These are phyloP conservation scores for Coregonus clupeaformis DNA, from an alignment of 2,113 vertebrate species.

Conservation along the genomic window DNA sequence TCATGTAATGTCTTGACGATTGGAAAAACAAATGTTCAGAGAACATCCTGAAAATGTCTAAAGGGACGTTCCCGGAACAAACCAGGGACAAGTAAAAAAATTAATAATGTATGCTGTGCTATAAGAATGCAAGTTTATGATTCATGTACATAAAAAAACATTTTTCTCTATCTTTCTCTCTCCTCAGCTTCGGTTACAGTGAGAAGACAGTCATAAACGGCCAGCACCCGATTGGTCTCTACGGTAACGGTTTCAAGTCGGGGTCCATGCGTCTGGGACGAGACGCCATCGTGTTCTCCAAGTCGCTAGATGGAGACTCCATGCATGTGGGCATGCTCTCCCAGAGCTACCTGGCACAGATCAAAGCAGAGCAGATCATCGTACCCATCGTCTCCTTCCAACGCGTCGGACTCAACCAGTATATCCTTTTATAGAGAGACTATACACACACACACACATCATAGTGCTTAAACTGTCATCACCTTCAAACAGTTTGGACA, in stretches of 20 bases:
- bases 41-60: too few relatives aligned
- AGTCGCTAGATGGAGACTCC: constrained; percentile 70
- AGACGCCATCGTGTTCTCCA: constrained; percentile 93
- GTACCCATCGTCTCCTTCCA: constrained; percentile 83
- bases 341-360: constrained; percentile 85
- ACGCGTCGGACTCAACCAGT: constrained; percentile 50
- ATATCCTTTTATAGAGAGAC: constrained; percentile 84
- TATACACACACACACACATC: not conserved
- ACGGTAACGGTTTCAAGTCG: constrained; percentile 97
- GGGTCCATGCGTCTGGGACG: constrained; percentile 95
- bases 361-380: constrained; percentile 81
- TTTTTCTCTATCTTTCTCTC: not conserved
- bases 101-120: too few relatives aligned
- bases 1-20: too few relatives aligned
- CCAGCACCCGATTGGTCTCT: constrained; percentile 85
- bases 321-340: constrained; percentile 91
- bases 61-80: too few relatives aligned
- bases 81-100: too few relatives aligned
- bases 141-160: not conserved
- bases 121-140: too few relatives aligned
- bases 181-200: constrained; percentile 90
- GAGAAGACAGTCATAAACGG: constrained; percentile 84
- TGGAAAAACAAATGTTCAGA: too few relatives aligned
- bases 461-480: not conserved
- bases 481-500: not conserved